phyloP scores from a whole-genome alignment of 2,113 vertebrate species.

The Porphyrio hochstetteri region DNA sequence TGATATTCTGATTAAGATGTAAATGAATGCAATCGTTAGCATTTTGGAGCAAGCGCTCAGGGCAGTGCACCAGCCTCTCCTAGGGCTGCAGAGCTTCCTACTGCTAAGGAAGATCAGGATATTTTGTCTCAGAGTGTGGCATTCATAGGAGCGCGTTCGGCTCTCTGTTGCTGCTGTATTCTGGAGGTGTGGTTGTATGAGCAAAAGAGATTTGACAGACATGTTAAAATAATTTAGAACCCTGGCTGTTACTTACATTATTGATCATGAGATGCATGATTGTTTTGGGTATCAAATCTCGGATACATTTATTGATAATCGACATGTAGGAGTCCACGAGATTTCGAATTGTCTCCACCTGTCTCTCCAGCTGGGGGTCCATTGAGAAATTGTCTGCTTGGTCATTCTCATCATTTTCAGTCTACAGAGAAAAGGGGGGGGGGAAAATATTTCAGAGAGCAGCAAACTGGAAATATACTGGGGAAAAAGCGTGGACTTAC shows the following conservation, averaged over 20 bases:
- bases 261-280: slow-evolving; percentile 96
- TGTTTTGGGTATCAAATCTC: slow-evolving; percentile 93
- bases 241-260: slow-evolving; percentile 77
- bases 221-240: background rate
- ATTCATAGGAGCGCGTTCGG: background rate
- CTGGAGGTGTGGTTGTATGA: background rate
- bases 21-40: background rate
- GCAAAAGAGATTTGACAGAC: background rate
- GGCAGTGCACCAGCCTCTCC: background rate
- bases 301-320: slow-evolving; percentile 90
- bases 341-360: slow-evolving; percentile 92
- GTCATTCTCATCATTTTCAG: slow-evolving; percentile 79
- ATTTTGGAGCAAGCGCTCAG: background rate
- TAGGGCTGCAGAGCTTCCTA: background rate
- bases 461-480: background rate
- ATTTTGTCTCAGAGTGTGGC: background rate
- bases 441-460: background rate
- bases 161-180: background rate
- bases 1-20: background rate
- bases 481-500: background rate
- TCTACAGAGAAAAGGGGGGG: slow-evolving; percentile 66
- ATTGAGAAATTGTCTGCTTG: slow-evolving; percentile 85
- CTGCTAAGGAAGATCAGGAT: background rate
- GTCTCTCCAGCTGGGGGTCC: slow-evolving; percentile 91
- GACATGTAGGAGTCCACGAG: slow-evolving; percentile 94